Percentiles rank a stretch among this genome's conserved stretches.
These are phyloP conservation scores for Limnephilus marmoratus DNA, from an alignment of 2,888 invertebrate genomes.

Conservation along the genomic window DNA sequence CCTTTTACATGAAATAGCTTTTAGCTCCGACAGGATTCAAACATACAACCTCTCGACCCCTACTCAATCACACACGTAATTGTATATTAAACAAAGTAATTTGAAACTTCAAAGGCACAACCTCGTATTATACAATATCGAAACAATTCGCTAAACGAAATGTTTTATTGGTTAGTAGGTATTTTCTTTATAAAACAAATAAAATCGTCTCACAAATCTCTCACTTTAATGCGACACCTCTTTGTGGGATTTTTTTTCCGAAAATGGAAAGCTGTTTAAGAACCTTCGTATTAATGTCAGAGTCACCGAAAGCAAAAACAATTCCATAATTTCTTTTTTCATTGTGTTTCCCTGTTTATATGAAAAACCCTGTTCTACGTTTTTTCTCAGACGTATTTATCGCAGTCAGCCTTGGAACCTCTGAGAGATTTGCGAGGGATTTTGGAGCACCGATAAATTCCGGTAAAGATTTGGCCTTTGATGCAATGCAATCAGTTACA, in stretches of 20 bases:
- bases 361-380: background rate
- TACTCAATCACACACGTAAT: too few species aligned
- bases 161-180: background rate
- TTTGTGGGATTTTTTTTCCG: background rate
- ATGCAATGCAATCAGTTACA: conserved; percentile 45
- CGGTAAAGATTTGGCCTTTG: conserved; percentile 27
- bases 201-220: background rate
- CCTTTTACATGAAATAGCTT: too few species aligned
- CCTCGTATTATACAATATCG: background rate
- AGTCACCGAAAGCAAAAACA: background rate
- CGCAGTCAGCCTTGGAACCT: background rate
- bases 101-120: too few species aligned
- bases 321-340: background rate
- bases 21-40: too few species aligned
- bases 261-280: conserved; percentile 2
- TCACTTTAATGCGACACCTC: background rate
- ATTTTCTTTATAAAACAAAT: background rate
- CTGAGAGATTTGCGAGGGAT: conserved; percentile 28
- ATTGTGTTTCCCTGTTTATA: background rate
- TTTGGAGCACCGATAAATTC: conserved; percentile 36
- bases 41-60: too few species aligned
- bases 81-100: too few species aligned
- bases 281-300: background rate
- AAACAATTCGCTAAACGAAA: background rate
- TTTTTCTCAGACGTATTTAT: background rate